phyloP scores from a whole-genome alignment of 2,797 vertebrate genomes.

The Myoxocephalus aenaeus region DNA sequence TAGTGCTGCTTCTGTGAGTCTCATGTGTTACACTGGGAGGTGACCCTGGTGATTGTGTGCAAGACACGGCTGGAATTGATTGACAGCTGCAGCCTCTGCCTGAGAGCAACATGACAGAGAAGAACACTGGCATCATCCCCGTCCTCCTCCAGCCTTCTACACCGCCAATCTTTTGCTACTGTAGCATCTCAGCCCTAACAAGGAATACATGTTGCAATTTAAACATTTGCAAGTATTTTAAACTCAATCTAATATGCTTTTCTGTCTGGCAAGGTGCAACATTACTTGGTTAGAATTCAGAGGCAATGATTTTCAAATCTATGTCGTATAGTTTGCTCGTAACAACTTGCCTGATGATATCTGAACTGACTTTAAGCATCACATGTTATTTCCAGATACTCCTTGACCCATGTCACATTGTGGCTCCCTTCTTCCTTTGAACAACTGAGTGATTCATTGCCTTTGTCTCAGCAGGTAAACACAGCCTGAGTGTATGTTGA shows the following conservation, averaged over 20 bases:
- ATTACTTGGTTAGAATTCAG: neutral
- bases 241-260: neutral
- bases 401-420: slow-evolving; percentile 51
- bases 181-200: neutral
- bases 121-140: slow-evolving; percentile 33
- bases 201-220: neutral
- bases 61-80: slow-evolving; percentile 63
- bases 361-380: slow-evolving; percentile 47
- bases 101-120: slow-evolving; percentile 59
- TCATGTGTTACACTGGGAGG: slow-evolving; percentile 65
- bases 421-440: slow-evolving; percentile 24
- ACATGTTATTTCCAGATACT: slow-evolving; percentile 51
- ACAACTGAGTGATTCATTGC: slow-evolving; percentile 32
- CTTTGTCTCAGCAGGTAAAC: slow-evolving; percentile 62
- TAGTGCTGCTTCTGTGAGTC: slow-evolving; percentile 50
- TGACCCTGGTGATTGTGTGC: slow-evolving; percentile 65
- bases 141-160: slow-evolving; percentile 25
- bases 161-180: neutral
- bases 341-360: slow-evolving; percentile 42
- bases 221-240: neutral
- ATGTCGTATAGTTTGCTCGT: neutral
- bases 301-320: slow-evolving; percentile 22
- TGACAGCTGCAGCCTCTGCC: slow-evolving; percentile 60
- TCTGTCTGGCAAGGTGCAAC: neutral
- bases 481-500: slow-evolving; percentile 45